Conservation (phyloP, 2,113 vertebrate genomes). For the Dipodomys merriami region DNA sequence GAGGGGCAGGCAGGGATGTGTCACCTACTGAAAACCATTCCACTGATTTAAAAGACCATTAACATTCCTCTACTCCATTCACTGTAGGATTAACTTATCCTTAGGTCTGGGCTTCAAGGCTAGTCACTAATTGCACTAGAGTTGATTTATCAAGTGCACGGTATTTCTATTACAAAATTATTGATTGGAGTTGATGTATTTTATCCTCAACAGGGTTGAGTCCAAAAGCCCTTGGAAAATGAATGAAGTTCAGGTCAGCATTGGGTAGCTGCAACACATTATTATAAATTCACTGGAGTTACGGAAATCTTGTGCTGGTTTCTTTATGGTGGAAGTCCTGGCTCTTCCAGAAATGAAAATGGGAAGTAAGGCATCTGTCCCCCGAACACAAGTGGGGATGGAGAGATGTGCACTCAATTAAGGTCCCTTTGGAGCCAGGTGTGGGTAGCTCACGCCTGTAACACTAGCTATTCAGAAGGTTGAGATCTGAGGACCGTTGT, state of each 20-base stretch:
- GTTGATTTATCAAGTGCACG: slow-evolving; percentile 87
- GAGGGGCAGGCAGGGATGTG: background rate
- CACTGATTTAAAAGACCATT: slow-evolving; percentile 89
- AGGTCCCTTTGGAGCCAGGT: too few relatives aligned
- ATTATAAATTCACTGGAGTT: slow-evolving; percentile 62
- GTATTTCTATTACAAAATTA: slow-evolving; percentile 87
- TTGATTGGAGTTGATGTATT: slow-evolving; percentile 86
- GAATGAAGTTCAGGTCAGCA: slow-evolving; percentile 69
- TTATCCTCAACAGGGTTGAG: slow-evolving; percentile 81
- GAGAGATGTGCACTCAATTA: background rate
- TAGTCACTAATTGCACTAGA: slow-evolving; percentile 86
- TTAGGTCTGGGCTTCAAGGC: slow-evolving; percentile 81
- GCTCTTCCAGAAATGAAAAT: slow-evolving; percentile 30
- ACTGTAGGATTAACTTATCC: slow-evolving; percentile 82
- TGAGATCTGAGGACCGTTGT: too few relatives aligned
- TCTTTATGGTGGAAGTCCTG: slow-evolving; percentile 6
- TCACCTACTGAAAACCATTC: slow-evolving; percentile 73
- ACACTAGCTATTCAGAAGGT: too few relatives aligned
- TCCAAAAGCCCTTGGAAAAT: slow-evolving; percentile 71
- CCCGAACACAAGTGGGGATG: background rate
- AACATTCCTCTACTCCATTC: slow-evolving; percentile 72
- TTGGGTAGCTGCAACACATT: slow-evolving; percentile 27
- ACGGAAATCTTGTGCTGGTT: slow-evolving; percentile 31
- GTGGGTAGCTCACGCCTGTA: too few relatives aligned
- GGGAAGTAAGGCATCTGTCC: background rate